Base-by-base conservation (phyloP, 2,888 invertebrate species). In the Cephus pygmeus region DNA sequence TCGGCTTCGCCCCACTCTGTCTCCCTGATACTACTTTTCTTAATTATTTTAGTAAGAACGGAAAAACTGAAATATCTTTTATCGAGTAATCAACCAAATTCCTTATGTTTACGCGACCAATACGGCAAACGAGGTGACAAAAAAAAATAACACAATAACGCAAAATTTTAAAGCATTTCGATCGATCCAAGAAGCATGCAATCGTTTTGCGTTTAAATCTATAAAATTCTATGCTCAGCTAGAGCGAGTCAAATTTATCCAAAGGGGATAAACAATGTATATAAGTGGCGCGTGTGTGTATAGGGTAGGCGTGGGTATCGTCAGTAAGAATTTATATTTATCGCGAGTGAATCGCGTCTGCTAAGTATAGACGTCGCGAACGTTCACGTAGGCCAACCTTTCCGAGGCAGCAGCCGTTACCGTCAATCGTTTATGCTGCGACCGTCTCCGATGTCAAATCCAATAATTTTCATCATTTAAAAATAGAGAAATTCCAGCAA, bases 1-100 rank as follows among this genome's bases (percentile, higher is more conserved):
- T 88, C 84, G 85, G 89, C 86, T 86, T 86, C 92, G 69, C 69
- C 69, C 69, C 40, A 40, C 40, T 40, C 40, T 40, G 4, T 15
- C 15, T 15, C 15, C 12, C 40, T 1, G 1, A 0, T 40, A 15
- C 15, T 1, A 12, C 15, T 40, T 40, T 40, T 4, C 40, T 40
- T 40, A 40, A 40, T 15, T 1, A 4, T 40, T 15, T 40, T 15
- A 40, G 15, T 40, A 6, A 4, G 4, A 40, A 40, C 12, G 12
- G 15, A 40, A 40, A 15, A 40, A 40, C 15, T 15, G 15, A 15
- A 15, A 40, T 40, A 15, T 40, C 0, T 40, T 12, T 15, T 40
- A 40, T 40, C 69, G 69, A 69, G 11, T 11, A 9, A 12, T 69
- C 40, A 40, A 40, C 15, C 1, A 15, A 40, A 40, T 15, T 40